Evolutionary conservation across 1,140 invertebrate species (phyloP).

Genomic region (Lucilia cuprina): DNA sequence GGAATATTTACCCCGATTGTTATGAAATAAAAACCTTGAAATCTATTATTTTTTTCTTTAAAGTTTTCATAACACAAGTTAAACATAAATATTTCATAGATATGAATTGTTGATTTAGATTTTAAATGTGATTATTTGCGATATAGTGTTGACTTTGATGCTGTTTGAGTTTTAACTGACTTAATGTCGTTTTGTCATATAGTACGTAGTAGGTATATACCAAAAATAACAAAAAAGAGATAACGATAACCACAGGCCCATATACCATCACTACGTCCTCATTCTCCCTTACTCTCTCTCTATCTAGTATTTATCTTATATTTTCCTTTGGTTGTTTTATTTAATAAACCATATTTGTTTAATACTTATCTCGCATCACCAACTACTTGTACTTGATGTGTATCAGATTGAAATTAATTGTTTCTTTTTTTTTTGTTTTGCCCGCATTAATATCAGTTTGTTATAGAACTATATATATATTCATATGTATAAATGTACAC

Average conservation of each 20-base stretch:
- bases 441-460: neutral
- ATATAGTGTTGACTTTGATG: neutral
- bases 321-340: neutral
- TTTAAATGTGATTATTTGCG: neutral
- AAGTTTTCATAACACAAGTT: neutral
- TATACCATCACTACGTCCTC: neutral
- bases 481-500: too few species aligned
- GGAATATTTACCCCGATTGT: too few species aligned
- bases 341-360: neutral
- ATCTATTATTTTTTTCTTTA: neutral
- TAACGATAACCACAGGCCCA: neutral
- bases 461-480: neutral
- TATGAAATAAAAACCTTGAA: neutral
- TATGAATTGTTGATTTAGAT: slow-evolving; percentile 3
- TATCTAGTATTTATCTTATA: neutral
- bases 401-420: neutral
- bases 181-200: too few species aligned
- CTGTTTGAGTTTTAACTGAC: neutral
- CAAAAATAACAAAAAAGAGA: too few species aligned
- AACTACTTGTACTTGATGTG: neutral
- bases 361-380: neutral
- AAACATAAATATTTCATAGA: neutral
- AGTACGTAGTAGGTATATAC: too few species aligned
- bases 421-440: neutral
- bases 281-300: too few species aligned